Evolutionary conservation across 2,888 invertebrate species (phyloP), one percentile per base, ranked within the genome.

Genomic region (Drosophila greeni): DNA sequence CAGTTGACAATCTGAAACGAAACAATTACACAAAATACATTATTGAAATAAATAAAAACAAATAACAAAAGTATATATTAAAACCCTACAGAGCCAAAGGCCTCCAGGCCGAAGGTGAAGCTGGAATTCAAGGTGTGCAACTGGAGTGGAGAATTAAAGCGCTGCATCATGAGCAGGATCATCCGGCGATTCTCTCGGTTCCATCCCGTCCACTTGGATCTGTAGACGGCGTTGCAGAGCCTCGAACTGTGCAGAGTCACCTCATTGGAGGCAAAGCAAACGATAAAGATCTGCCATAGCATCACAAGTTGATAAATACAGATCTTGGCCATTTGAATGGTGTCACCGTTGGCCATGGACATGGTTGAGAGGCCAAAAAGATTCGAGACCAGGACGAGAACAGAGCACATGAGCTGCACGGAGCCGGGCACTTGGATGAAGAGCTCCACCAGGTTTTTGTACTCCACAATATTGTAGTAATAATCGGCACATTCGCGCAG

Each of bases 351-450:
- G 4, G 68, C 62, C n/a, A 49, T 16, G 3, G 73, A 49, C 26
- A 66, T 66, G 11, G 59, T 72, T 18, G 87, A 86, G 57, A 87
- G 71, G 5, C 73, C 72, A 66, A 85, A 86, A 16, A 87, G 84
- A 55, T 84, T 87, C 11, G 85, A 82, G 5, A 87, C 69, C 23
- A 87, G 70, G 12, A 87, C 87, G 34, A 85, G 56, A 12, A 85
- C 69, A 0, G 87, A 86, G 68, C 87, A 84, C 12, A 80, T 66
- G 18, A 86, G 67, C 43, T 86, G 86, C 37, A 85, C 69, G 1
- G 86, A 84, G 5, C 76, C 71, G 1, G 87, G 85, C 5, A 75
- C 11, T 18, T 73, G 73, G 2, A 86, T 70, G 18, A 82, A 74
- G 7, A 66, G 59, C 47, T 82, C 82, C 11, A 87, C 69, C 7